A percentile compares a stretch with the other conserved stretches of the same genome.
phyloP scores from a whole-genome alignment of 2,797 vertebrate species.

The Rhinogobio ventralis region DNA sequence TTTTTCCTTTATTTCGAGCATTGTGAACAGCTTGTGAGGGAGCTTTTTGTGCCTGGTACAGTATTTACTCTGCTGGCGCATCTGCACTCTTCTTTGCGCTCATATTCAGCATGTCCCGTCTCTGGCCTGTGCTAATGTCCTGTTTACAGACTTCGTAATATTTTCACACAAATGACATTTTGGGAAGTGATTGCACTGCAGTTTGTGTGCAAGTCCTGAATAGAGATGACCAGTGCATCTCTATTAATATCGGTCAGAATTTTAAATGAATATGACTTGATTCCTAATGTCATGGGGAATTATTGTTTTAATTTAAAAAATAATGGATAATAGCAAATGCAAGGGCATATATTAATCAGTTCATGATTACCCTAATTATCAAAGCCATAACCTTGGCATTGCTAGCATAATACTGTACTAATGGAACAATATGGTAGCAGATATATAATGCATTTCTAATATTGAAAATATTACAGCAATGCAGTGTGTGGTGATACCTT shows the following conservation, averaged over 20 bases:
- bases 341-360: background rate
- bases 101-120: too few species aligned
- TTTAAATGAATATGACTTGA: background rate
- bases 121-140: too few species aligned
- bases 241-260: background rate
- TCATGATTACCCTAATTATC: background rate
- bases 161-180: background rate
- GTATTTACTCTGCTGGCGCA: too few species aligned
- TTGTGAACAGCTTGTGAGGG: too few species aligned
- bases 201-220: background rate
- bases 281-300: too few species aligned
- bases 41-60: too few species aligned
- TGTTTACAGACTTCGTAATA: too few species aligned
- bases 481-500: slow-evolving; percentile 66
- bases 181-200: background rate
- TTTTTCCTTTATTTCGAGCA: too few species aligned
- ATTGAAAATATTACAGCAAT: background rate
- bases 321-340: background rate
- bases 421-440: background rate
- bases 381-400: background rate
- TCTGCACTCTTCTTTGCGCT: too few species aligned
- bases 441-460: background rate
- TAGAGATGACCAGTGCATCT: background rate
- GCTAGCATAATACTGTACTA: background rate
- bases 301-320: too few species aligned